Conservation (phyloP, 2,888 invertebrate genomes). For the Meghimatium bilineatum region DNA sequence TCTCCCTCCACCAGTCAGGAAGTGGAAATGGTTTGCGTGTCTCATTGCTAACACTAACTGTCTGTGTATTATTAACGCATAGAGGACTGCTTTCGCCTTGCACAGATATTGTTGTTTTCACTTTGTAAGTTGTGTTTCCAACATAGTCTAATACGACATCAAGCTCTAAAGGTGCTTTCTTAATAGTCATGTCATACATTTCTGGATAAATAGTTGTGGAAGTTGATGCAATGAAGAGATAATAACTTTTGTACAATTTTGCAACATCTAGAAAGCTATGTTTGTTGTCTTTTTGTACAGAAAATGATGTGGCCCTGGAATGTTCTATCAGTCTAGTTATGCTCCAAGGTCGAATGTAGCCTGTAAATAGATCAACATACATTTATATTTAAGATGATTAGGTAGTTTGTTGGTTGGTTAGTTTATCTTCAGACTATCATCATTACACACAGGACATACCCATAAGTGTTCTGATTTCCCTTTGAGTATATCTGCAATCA, state of each 20-base stretch:
- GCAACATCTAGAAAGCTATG: conserved; percentile 23
- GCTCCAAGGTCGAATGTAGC: conserved; percentile 42
- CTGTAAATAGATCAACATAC: conserved; percentile 18
- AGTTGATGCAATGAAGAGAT: conserved; percentile 36
- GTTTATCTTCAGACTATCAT: too few species aligned
- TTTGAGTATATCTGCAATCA: too few species aligned
- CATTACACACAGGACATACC: too few species aligned
- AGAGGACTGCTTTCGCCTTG: background rate
- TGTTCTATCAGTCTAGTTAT: conserved; percentile 44
- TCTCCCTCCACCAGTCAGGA: conserved; percentile 50
- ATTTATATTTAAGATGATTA: too few species aligned
- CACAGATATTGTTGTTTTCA: conserved; percentile 28
- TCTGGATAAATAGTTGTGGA: conserved; percentile 21
- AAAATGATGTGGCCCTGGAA: conserved; percentile 32
- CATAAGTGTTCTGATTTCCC: too few species aligned
- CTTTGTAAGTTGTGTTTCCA: conserved; percentile 37
- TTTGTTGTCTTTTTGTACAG: background rate
- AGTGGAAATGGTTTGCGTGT: conserved; percentile 11
- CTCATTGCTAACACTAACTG: conserved; percentile 35
- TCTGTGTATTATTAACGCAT: conserved; percentile 28
- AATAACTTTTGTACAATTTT: conserved; percentile 19
- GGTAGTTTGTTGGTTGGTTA: too few species aligned
- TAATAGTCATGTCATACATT: conserved; percentile 25
- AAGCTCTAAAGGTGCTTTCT: conserved; percentile 39
- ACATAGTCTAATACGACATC: conserved; percentile 40